These are phyloP conservation scores for Archivesica marissinica DNA, from an alignment of 1,140 invertebrate species.

Conservation along the genomic window DNA sequence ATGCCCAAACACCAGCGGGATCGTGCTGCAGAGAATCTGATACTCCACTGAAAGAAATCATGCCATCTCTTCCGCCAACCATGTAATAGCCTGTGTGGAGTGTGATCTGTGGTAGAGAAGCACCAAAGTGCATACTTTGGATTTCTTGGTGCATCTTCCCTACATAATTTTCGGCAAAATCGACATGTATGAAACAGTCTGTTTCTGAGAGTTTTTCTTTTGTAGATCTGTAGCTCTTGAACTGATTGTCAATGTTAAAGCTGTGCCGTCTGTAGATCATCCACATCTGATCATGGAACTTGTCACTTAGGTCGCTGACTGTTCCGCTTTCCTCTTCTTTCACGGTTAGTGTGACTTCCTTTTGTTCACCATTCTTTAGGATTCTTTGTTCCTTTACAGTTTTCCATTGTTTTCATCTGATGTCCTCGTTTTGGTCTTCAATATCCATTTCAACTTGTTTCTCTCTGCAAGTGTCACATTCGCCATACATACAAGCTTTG, in stretches of 20 bases:
- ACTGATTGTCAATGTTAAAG: background rate
- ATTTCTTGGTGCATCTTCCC: slow-evolving; percentile 24
- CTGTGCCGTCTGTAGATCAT: slow-evolving; percentile 14
- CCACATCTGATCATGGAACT: slow-evolving; percentile 19
- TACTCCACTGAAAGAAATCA: slow-evolving; percentile 34
- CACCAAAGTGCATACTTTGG: slow-evolving; percentile 47
- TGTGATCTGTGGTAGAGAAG: slow-evolving; percentile 31
- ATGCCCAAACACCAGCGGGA: slow-evolving; percentile 39
- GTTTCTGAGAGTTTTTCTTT: background rate
- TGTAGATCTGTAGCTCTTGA: background rate
- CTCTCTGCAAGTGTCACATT: slow-evolving; percentile 53
- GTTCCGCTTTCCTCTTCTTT: background rate
- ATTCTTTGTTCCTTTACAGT: slow-evolving; percentile 30
- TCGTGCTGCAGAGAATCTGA: slow-evolving; percentile 23
- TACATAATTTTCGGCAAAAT: slow-evolving; percentile 56
- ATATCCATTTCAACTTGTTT: slow-evolving; percentile 8
- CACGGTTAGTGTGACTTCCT: background rate
- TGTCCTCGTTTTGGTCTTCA: background rate
- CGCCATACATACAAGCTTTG: slow-evolving; percentile 61
- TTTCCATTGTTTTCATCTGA: slow-evolving; percentile 50
- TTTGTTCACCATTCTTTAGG: slow-evolving; percentile 35
- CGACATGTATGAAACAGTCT: slow-evolving; percentile 44
- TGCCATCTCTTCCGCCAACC: background rate
- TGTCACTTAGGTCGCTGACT: background rate
- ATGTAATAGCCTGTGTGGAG: slow-evolving; percentile 27